A percentile compares a stretch with the other conserved stretches of the same genome.
These are phyloP conservation scores for Tamandua tetradactyla DNA, from an alignment of 2,797 vertebrate genomes.

Conservation along the genomic window DNA sequence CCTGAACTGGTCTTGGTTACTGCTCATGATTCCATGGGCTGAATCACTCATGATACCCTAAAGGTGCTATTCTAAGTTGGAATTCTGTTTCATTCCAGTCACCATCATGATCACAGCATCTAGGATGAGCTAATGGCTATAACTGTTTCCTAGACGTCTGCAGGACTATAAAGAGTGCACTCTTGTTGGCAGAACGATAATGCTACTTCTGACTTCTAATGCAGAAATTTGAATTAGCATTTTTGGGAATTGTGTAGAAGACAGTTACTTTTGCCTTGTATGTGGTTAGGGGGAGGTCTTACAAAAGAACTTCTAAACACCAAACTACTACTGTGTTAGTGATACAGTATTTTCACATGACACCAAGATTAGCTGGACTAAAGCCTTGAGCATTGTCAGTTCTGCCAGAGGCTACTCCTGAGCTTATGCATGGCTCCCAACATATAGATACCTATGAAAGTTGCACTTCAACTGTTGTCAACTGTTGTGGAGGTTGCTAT, in stretches of 20 bases:
- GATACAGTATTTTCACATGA: background rate
- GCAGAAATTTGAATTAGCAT: too few relatives aligned
- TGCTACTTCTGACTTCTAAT: background rate
- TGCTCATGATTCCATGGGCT: accelerated
- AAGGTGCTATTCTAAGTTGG: background rate
- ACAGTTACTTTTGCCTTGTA: background rate
- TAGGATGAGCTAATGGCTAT: too few relatives aligned
- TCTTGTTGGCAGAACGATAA: background rate
- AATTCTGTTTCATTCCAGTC: background rate
- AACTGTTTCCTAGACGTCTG: background rate
- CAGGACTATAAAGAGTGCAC: background rate
- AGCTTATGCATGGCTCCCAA: background rate
- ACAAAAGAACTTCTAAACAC: background rate
- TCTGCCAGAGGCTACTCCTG: accelerated
- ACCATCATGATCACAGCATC: background rate
- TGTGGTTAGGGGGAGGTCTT: too few relatives aligned
- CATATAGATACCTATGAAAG: background rate
- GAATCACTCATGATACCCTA: background rate
- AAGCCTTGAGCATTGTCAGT: background rate
- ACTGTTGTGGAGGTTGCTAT: background rate
- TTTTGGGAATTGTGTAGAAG: too few relatives aligned
- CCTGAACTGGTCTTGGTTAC: background rate
- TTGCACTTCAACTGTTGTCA: background rate
- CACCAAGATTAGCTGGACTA: background rate
- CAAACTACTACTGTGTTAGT: too few relatives aligned